These are phyloP conservation scores for Halictus ligatus DNA, from an alignment of 2,888 invertebrate genomes.

Conservation along the genomic window DNA sequence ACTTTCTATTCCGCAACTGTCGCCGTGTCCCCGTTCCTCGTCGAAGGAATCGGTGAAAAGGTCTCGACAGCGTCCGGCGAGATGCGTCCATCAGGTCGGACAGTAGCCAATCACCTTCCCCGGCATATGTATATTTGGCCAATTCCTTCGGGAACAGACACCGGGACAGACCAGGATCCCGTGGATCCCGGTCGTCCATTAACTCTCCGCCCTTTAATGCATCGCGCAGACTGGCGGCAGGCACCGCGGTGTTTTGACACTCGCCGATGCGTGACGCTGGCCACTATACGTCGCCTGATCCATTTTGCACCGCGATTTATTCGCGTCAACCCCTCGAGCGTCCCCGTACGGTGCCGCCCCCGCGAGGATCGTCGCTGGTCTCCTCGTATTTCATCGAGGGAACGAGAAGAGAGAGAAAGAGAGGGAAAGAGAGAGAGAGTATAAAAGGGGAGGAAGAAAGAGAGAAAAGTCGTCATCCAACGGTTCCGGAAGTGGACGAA, in stretches of 20 bases:
- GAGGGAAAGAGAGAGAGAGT: neutral
- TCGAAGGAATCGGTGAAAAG: neutral
- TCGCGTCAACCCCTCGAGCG: constrained; percentile 54
- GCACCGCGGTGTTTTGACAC: constrained; percentile 73
- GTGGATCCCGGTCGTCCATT: constrained; percentile 68
- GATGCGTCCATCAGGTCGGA: constrained; percentile 33
- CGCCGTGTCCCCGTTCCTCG: neutral
- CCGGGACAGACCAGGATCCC: constrained; percentile 12
- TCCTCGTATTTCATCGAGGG: constrained; percentile 71
- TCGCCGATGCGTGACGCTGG: constrained; percentile 76
- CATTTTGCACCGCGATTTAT: constrained; percentile 77
- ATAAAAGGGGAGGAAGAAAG: neutral
- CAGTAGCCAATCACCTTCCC: constrained; percentile 25
- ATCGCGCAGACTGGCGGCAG: constrained; percentile 50
- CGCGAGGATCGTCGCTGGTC: constrained; percentile 52
- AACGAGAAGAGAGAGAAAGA: constrained; percentile 24
- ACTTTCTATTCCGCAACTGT: neutral
- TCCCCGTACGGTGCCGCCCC: constrained; percentile 20
- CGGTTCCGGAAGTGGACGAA: constrained; percentile 74
- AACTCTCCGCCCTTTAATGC: constrained; percentile 70
- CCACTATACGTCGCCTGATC: constrained; percentile 72
- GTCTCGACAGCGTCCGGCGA: constrained; percentile 1
- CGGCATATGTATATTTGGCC: constrained; percentile 27
- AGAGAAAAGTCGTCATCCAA: constrained; percentile 38
- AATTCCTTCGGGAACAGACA: constrained; percentile 56